Conservation (phyloP, 2,113 vertebrate species). For the Felis chaus region DNA sequence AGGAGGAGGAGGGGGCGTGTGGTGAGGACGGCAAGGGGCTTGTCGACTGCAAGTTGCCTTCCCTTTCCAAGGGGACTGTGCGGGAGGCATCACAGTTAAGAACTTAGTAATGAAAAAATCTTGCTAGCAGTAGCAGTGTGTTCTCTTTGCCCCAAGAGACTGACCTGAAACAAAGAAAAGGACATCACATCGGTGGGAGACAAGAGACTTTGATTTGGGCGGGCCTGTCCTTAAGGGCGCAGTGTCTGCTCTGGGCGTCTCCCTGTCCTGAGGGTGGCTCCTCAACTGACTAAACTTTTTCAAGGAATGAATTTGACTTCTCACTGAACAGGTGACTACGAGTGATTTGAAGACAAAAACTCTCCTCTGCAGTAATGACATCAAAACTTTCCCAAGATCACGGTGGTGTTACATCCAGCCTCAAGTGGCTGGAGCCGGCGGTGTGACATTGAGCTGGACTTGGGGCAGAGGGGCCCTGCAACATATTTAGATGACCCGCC, state of each 20-base stretch:
- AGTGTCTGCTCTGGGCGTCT: background rate
- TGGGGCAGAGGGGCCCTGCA: background rate
- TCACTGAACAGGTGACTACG: background rate
- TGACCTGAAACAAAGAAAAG: constrained; percentile 46
- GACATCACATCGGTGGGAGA: background rate
- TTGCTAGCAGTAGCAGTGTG: background rate
- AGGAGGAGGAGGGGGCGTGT: background rate
- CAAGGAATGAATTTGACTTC: constrained; percentile 4
- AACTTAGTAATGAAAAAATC: constrained; percentile 5
- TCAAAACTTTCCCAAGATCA: constrained; percentile 23
- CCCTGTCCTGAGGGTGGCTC: background rate
- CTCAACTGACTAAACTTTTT: constrained; percentile 2
- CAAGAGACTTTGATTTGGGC: background rate
- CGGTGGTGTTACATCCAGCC: background rate
- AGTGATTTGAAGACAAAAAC: constrained; percentile 10
- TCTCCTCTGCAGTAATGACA: background rate
- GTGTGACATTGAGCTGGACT: background rate
- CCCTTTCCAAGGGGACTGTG: background rate
- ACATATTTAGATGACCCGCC: background rate
- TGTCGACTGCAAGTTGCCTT: background rate
- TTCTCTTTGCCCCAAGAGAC: constrained; percentile 10
- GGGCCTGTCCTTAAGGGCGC: background rate
- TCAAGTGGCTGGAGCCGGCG: background rate
- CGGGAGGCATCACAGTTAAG: background rate
- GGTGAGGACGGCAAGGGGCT: background rate